Percentiles rank a stretch among this genome's conserved stretches.
phyloP scores from a whole-genome alignment of 2,113 vertebrate genomes.

The Phylloscopus trochiloides region DNA sequence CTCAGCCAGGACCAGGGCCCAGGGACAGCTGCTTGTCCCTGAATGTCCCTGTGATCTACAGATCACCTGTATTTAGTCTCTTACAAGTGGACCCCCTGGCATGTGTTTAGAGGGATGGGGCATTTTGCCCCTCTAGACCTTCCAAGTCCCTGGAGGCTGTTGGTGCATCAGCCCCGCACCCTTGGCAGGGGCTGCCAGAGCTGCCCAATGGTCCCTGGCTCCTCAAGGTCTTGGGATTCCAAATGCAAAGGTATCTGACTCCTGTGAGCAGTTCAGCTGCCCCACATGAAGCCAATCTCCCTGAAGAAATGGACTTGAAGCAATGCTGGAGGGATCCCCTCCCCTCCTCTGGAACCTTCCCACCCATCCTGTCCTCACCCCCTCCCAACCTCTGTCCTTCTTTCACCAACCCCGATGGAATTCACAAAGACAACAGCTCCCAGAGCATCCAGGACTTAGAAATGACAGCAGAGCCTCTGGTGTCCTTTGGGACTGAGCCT shows the following conservation, averaged over 20 bases:
- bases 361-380: background rate
- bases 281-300: background rate
- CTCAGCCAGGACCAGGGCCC: background rate
- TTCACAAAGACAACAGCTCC: conserved; percentile 5
- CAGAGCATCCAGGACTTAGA: conserved; percentile 26
- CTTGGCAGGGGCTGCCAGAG: background rate
- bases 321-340: background rate
- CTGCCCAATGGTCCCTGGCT: background rate
- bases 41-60: background rate
- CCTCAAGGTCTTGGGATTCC: background rate
- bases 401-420: background rate
- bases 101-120: fast-evolving
- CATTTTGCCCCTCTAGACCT: background rate
- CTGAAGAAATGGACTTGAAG: background rate
- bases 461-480: conserved; percentile 46
- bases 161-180: background rate
- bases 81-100: background rate
- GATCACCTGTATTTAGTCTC: background rate
- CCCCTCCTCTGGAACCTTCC: background rate
- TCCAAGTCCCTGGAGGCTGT: background rate
- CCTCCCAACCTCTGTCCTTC: background rate
- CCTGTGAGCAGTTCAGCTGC: background rate
- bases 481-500: background rate
- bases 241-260: background rate
- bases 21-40: background rate